Conservation (phyloP, 2,888 invertebrate genomes). For the Caradrina kadenii region DNA sequence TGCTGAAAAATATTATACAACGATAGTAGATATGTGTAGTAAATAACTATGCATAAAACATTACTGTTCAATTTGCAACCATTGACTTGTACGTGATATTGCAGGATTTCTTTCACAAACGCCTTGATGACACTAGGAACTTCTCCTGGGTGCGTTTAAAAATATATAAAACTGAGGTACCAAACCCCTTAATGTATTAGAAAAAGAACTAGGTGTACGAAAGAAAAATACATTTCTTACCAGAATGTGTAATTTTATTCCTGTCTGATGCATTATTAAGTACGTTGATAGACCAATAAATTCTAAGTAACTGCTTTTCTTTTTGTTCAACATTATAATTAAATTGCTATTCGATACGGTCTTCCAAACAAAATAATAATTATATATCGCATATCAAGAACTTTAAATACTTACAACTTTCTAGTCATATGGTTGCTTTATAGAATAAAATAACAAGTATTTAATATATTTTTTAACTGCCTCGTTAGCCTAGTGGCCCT, state of each 20-base stretch:
- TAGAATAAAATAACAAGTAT: no score
- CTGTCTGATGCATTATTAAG: slow-evolving; percentile 8
- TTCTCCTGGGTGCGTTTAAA: no score
- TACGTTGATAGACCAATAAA: slow-evolving; percentile 11
- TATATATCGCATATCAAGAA: slow-evolving; percentile 19
- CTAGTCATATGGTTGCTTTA: neutral
- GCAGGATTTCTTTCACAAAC: no score
- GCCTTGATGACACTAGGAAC: no score
- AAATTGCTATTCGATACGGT: slow-evolving; percentile 12
- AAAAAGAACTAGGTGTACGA: no score
- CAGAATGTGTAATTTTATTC: slow-evolving; percentile 6
- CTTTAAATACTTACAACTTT: neutral
- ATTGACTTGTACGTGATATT: no score
- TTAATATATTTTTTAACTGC: no score
- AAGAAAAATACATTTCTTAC: slow-evolving; percentile 3
- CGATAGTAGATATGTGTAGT: neutral
- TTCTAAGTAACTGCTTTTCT: slow-evolving; percentile 9
- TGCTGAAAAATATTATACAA: slow-evolving; percentile 13
- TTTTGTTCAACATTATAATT: slow-evolving; percentile 13
- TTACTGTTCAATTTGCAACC: neutral
- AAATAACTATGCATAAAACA: neutral
- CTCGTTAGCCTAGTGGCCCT: no score
- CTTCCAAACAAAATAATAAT: slow-evolving; percentile 23
- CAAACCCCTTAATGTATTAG: no score
- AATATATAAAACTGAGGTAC: no score